phyloP scores from a whole-genome alignment of 1,140 invertebrate species.

The Branchinecta lynchi region DNA sequence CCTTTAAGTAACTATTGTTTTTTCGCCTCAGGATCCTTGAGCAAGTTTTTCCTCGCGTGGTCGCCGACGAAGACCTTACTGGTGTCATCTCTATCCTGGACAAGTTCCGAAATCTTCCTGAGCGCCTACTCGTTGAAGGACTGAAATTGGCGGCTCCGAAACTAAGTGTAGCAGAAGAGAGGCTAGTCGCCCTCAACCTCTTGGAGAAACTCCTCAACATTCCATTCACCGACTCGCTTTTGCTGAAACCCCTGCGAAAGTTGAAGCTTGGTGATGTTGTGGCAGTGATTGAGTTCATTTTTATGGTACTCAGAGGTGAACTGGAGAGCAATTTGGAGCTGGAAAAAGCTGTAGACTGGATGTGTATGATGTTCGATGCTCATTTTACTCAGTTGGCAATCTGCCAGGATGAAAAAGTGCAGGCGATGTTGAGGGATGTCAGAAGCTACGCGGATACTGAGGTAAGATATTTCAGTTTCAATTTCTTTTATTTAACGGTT shows the following conservation, averaged over 20 bases:
- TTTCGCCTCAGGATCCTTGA: not conserved
- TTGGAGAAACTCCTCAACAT: not conserved
- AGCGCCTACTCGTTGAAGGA: not conserved
- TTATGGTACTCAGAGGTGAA: not conserved
- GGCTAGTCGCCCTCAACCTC: not conserved
- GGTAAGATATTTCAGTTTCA: too few species aligned
- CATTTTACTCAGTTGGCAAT: conserved; percentile 3
- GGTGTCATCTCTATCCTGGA: not conserved
- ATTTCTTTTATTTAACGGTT: too few species aligned
- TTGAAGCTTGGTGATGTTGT: not conserved
- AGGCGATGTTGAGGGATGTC: not conserved
- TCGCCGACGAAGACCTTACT: not conserved
- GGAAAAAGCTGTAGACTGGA: not conserved
- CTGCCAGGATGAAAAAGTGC: not conserved
- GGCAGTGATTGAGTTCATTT: not conserved
- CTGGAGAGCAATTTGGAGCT: not conserved
- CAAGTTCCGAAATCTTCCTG: not conserved
- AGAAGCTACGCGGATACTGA: not conserved
- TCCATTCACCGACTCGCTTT: not conserved
- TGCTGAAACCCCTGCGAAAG: not conserved
- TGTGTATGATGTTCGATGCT: not conserved
- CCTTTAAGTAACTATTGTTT: too few species aligned
- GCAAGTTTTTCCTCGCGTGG: not conserved
- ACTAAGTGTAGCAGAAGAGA: not conserved
- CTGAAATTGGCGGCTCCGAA: not conserved